Conservation (phyloP, 2,888 invertebrate genomes). For the Odiellus spinosus region DNA sequence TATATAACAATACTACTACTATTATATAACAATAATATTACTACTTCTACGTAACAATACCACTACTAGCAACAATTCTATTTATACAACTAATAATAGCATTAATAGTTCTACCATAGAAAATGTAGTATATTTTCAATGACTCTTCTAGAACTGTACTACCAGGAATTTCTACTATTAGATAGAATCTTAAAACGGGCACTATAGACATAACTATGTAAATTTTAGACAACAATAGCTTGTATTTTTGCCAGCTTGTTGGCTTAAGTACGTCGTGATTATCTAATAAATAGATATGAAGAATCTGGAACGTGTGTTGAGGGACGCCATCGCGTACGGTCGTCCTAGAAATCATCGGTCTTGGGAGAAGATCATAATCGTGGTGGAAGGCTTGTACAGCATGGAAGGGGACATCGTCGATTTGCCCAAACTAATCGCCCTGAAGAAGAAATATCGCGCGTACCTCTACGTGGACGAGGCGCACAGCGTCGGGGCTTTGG, state of each 20-base stretch:
- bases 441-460: conserved; percentile 38
- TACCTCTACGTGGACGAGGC: conserved; percentile 39
- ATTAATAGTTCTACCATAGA: too few species aligned
- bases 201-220: too few species aligned
- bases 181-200: too few species aligned
- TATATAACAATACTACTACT: too few species aligned
- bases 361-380: conserved; percentile 15
- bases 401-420: conserved; percentile 39
- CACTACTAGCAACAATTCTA: too few species aligned
- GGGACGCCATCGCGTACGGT: conserved; percentile 8
- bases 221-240: too few species aligned
- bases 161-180: too few species aligned
- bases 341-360: conserved; percentile 8
- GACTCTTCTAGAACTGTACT: too few species aligned
- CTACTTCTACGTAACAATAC: too few species aligned
- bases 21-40: too few species aligned
- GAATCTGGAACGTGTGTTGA: conserved; percentile 11
- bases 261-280: neutral
- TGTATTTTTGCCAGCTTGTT: neutral
- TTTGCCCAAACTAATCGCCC: conserved; percentile 33
- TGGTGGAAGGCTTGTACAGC: conserved; percentile 36
- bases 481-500: conserved; percentile 38
- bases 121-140: too few species aligned
- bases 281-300: neutral
- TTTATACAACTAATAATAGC: too few species aligned